Conservation (phyloP, 2,888 invertebrate species). For the Seladonia tumulorum region DNA sequence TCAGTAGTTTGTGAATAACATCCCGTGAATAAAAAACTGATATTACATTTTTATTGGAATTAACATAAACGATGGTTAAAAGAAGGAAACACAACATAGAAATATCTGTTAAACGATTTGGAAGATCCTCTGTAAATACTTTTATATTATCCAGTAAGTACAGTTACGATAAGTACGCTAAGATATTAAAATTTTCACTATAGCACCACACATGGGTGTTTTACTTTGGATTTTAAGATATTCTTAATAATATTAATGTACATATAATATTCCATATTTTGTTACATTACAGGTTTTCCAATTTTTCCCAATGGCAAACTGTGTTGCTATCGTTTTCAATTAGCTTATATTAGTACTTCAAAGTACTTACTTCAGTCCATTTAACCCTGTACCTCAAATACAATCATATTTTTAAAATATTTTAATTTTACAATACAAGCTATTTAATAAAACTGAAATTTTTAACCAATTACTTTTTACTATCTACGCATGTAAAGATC, state of each 20-base stretch:
- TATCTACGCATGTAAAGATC: neutral
- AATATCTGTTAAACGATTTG: constrained; percentile 11
- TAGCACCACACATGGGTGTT: constrained; percentile 28
- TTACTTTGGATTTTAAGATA: constrained; percentile 42
- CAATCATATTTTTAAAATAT: constrained; percentile 26
- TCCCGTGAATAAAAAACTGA: neutral
- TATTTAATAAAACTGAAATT: neutral
- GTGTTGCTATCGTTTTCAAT: constrained; percentile 30
- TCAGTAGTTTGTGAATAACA: constrained; percentile 7
- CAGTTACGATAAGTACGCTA: constrained; percentile 27
- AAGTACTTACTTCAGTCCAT: constrained; percentile 14
- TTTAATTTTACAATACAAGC: neutral
- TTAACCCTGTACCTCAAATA: constrained; percentile 21
- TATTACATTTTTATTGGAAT: neutral
- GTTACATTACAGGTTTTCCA: constrained; percentile 23
- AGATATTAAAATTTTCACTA: constrained; percentile 21
- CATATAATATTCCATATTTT: constrained; percentile 26
- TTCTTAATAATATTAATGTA: constrained; percentile 37
- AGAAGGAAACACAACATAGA: constrained; percentile 16
- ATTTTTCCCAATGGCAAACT: neutral
- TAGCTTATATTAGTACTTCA: constrained; percentile 2
- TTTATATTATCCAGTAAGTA: constrained; percentile 32
- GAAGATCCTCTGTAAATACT: constrained; percentile 24
- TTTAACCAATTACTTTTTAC: neutral
- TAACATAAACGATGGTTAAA: constrained; percentile 4